A percentile compares a stretch with the other conserved stretches of the same genome.
Evolutionary conservation across 2,888 invertebrate species (phyloP).

Genomic region (Lycocerus yunnanus): DNA sequence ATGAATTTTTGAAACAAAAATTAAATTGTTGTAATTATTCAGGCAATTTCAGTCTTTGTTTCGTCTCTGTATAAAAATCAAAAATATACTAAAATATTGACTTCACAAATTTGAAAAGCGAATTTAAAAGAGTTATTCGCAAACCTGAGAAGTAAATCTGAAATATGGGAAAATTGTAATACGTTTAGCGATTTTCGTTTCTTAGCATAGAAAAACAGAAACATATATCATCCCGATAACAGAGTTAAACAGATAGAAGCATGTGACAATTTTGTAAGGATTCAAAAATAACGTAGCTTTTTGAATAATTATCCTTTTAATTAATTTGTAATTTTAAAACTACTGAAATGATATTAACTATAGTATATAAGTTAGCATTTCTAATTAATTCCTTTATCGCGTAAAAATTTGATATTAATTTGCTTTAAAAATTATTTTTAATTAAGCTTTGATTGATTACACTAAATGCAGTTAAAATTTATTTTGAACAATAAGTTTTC

Average conservation of each 20-base stretch:
- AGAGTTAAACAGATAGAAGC: background rate
- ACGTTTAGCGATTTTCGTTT: background rate
- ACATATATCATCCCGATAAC: background rate
- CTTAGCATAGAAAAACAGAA: background rate
- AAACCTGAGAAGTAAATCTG: background rate
- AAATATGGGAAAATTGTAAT: background rate
- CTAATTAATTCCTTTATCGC: background rate
- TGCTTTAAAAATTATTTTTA: background rate
- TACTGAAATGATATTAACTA: no score
- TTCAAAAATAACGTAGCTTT: background rate
- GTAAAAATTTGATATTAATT: background rate
- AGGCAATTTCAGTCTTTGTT: background rate
- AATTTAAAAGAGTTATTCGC: background rate
- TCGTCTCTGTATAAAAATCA: background rate
- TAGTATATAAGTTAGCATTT: no score
- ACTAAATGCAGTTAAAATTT: background rate
- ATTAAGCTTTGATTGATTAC: background rate
- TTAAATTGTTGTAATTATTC: no score
- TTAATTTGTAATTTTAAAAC: background rate
- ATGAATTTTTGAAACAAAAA: no score
- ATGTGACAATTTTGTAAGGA: background rate
- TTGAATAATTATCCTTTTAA: background rate
- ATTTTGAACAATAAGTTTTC: background rate
- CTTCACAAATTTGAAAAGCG: background rate
- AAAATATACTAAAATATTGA: background rate